These are phyloP conservation scores for Globodera rostochiensis DNA, from an alignment of 1,140 invertebrate genomes.

Conservation along the genomic window DNA sequence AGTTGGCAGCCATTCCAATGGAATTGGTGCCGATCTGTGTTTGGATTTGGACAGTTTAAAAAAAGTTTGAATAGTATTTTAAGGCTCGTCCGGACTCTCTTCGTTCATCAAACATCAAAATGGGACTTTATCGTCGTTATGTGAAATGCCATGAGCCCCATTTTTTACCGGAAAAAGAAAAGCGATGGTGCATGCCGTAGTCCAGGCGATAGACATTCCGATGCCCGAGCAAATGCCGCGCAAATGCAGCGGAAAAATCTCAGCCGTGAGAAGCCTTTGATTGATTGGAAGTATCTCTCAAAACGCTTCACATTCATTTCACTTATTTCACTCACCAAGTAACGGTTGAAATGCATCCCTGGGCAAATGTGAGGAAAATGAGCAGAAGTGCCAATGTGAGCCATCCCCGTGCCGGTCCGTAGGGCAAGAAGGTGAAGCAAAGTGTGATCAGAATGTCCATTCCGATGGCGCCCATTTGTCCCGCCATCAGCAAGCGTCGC, in stretches of 20 bases:
- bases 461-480: slow-evolving; percentile 12
- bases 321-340: slow-evolving; percentile 6
- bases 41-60: too few species aligned
- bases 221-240: slow-evolving; percentile 17
- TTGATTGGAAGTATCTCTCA: neutral
- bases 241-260: slow-evolving; percentile 22
- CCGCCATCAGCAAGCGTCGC: slow-evolving; percentile 15
- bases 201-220: slow-evolving; percentile 10
- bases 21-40: slow-evolving; percentile 13
- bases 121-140: too few species aligned
- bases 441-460: neutral
- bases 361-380: slow-evolving; percentile 13
- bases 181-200: slow-evolving; percentile 1
- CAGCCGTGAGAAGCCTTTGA: slow-evolving; percentile 22
- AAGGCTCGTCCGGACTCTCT: too few species aligned
- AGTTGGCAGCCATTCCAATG: slow-evolving; percentile 12
- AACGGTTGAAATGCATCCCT: slow-evolving; percentile 26
- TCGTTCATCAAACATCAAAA: too few species aligned
- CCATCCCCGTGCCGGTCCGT: slow-evolving; percentile 10
- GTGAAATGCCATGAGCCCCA: too few species aligned
- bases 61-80: too few species aligned
- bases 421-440: slow-evolving; percentile 8
- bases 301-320: too few species aligned
- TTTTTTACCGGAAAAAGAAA: slow-evolving; percentile 16
- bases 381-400: slow-evolving; percentile 24